Evolutionary conservation across 1,140 invertebrate genomes (phyloP).

Genomic region (Atta texana): DNA sequence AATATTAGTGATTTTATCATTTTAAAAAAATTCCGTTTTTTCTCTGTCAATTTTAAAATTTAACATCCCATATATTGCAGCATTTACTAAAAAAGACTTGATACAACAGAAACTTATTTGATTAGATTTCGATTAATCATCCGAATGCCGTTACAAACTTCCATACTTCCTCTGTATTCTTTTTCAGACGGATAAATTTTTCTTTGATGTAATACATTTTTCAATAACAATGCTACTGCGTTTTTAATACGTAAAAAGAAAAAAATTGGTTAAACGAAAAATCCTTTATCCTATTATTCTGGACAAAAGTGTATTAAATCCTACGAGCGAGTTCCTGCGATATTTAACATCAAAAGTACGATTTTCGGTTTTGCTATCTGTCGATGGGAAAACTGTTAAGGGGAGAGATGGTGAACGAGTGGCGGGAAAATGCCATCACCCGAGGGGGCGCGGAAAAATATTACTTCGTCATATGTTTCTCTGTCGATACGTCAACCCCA

Average conservation of each 20-base stretch:
- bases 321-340: not conserved
- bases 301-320: not conserved
- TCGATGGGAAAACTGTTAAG: slow-evolving; percentile 63
- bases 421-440: slow-evolving; percentile 62
- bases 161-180: not conserved
- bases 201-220: not conserved
- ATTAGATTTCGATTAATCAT: slow-evolving; percentile 27
- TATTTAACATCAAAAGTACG: slow-evolving; percentile 58
- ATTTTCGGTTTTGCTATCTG: slow-evolving; percentile 59
- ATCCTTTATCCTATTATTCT: not conserved
- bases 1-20: not conserved
- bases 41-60: slow-evolving; percentile 3
- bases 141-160: not conserved
- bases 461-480: slow-evolving; percentile 76
- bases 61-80: not conserved
- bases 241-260: not conserved
- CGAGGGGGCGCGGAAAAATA: slow-evolving; percentile 69
- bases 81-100: not conserved
- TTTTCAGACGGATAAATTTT: not conserved
- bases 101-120: not conserved
- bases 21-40: not conserved
- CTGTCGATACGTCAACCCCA: slow-evolving; percentile 76
- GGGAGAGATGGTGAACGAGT: slow-evolving; percentile 47
- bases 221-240: not conserved
- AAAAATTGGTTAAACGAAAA: not conserved